Percentiles rank a stretch among this genome's conserved stretches.
Conservation (phyloP, 2,113 vertebrate species). For the Chaetura pelagica region DNA sequence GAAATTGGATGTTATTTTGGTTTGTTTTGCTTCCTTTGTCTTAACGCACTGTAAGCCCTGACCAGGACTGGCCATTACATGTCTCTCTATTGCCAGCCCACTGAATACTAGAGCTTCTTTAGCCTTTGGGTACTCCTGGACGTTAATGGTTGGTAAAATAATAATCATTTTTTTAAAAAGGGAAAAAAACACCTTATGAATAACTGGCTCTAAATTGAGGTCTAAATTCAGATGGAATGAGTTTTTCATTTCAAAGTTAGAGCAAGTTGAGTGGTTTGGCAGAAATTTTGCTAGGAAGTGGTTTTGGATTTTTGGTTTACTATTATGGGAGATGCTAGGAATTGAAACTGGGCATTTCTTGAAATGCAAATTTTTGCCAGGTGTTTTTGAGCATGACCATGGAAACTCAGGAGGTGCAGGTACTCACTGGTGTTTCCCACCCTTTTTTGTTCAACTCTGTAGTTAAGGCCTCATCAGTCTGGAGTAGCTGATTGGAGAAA, state of each 20-base stretch:
- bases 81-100: neutral
- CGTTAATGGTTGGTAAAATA: neutral
- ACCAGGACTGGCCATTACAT: neutral
- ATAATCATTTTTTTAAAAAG: neutral
- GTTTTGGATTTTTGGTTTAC: slow-evolving; percentile 52
- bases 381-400: slow-evolving; percentile 50
- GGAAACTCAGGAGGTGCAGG: slow-evolving; percentile 50
- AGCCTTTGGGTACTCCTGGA: neutral
- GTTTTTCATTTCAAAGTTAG: slow-evolving; percentile 11
- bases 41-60: neutral
- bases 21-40: neutral
- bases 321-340: neutral
- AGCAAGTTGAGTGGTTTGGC: slow-evolving; percentile 31
- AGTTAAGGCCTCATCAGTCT: slow-evolving; percentile 68
- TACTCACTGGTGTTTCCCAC: slow-evolving; percentile 49
- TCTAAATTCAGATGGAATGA: neutral
- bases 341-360: slow-evolving; percentile 53
- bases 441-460: slow-evolving; percentile 50
- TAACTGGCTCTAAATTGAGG: neutral
- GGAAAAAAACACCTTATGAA: neutral
- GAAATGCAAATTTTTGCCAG: slow-evolving; percentile 63
- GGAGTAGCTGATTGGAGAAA: slow-evolving; percentile 46
- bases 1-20: neutral
- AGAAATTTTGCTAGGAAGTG: slow-evolving; percentile 58
- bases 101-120: neutral